These are phyloP conservation scores for Drosophila recens DNA, from an alignment of 2,888 invertebrate genomes.

Conservation along the genomic window DNA sequence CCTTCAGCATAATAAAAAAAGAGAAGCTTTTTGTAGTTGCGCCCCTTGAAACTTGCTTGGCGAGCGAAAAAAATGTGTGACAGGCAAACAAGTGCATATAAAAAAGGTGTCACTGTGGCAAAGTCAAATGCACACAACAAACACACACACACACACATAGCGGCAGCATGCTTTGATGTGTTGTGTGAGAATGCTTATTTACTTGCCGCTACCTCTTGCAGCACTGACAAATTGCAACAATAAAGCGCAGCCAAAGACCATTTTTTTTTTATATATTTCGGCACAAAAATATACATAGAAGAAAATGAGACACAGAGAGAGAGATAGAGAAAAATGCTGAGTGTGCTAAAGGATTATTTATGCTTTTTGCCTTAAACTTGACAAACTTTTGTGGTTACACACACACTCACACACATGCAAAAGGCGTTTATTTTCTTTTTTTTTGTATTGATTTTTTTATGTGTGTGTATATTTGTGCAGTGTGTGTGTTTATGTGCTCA, in stretches of 20 bases:
- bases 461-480: slow-evolving; percentile 1
- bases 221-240: slow-evolving; percentile 32
- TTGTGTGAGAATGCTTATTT: slow-evolving; percentile 24
- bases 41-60: slow-evolving; percentile 30
- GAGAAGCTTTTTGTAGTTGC: slow-evolving; percentile 3
- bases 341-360: slow-evolving; percentile 61
- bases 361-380: slow-evolving; percentile 68
- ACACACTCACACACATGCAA: slow-evolving; percentile 26
- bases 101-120: slow-evolving; percentile 59
- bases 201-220: slow-evolving; percentile 21
- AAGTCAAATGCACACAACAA: slow-evolving; percentile 43
- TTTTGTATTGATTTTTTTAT: slow-evolving; percentile 47
- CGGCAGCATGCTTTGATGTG: background rate
- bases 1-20: slow-evolving; percentile 17
- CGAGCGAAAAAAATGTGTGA: slow-evolving; percentile 23
- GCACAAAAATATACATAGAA: background rate
- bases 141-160: slow-evolving; percentile 10
- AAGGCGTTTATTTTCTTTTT: slow-evolving; percentile 24
- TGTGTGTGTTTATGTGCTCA: slow-evolving; percentile 12
- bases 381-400: slow-evolving; percentile 57
- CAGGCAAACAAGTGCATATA: slow-evolving; percentile 44
- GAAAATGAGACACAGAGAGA: background rate
- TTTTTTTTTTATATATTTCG: slow-evolving; percentile 14
- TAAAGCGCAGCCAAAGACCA: slow-evolving; percentile 23
- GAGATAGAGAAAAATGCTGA: slow-evolving; percentile 7